Evolutionary conservation across 2,797 vertebrate genomes (phyloP), one percentile per base, ranked within the genome.

Genomic region (Poeciliopsis gracilis): DNA sequence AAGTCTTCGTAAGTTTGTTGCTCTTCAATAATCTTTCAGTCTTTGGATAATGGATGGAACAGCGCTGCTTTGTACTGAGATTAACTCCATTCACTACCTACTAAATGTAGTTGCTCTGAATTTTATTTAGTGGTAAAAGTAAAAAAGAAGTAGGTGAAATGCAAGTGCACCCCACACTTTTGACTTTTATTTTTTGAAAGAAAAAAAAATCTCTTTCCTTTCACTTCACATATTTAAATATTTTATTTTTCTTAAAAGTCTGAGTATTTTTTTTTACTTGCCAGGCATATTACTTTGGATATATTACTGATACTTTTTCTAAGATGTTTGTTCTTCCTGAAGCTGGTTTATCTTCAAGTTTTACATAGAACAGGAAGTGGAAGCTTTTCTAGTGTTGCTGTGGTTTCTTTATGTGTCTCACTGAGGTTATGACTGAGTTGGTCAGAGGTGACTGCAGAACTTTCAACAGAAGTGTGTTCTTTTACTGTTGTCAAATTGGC

Each of bases 381-480:
- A 3, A 28, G 12, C 41, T 71, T 70, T 45, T 46, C 43, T 71
- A 28, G 20, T 36, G 2, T 15, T 13, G 13, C 75, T 41, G n/a
- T 55, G 46, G 45, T 45, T 84, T 13, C 41, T 71, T 16, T 77
- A 45, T 57, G 0, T 38, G 51, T 55, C 30, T 63, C 28, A 30
- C 12, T 33, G 30, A 59, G 43, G 18, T 67, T 9, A 45, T 1
- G 5, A 67, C n/a, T n/a, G 15, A 0, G 2, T 2, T 77, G 1
- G 28, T 73, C 18, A 23, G 25, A 73, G 7, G 45, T 53, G 13
- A 67, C 66, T 77, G 71, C 73, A 85, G 77, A 87, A 80, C 78
- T 80, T 82, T 85, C 18, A 20, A 2, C 6, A 36, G 72, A 79
- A 3, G 0, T n/a, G 6, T 9, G 33, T 72, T 9, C 28, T 47